Percentiles rank a stretch among this genome's conserved stretches.
These are phyloP conservation scores for Polyergus mexicanus DNA, from an alignment of 1,140 invertebrate species.

Conservation along the genomic window DNA sequence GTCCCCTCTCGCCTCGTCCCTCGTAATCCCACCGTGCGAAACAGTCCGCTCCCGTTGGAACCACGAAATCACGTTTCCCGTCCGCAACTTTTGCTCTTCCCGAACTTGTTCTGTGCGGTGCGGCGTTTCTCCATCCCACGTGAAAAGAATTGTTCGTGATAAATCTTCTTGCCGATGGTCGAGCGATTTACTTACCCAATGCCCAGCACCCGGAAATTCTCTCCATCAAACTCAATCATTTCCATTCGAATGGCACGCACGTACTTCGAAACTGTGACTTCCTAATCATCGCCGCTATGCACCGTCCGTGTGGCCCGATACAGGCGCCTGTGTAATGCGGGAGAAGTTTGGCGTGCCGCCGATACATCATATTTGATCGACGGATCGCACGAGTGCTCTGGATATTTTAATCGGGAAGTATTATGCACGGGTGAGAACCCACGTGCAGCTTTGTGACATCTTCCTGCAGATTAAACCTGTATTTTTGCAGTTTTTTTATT, in stretches of 20 bases:
- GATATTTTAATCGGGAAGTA: conserved; percentile 52
- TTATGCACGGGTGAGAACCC: conserved; percentile 21
- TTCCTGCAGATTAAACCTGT: neutral
- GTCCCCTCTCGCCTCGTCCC: neutral
- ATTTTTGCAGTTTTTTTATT: conserved; percentile 5
- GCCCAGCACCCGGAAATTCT: conserved; percentile 60
- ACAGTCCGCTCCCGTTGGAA: conserved; percentile 69
- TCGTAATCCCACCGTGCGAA: conserved; percentile 48
- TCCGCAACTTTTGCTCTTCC: conserved; percentile 76
- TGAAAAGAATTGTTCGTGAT: conserved; percentile 71
- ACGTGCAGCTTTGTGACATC: conserved; percentile 34
- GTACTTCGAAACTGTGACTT: conserved; percentile 65
- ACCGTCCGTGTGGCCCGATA: conserved; percentile 31
- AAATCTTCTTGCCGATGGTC: conserved; percentile 72
- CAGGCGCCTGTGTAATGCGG: conserved; percentile 41
- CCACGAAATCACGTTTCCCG: conserved; percentile 78
- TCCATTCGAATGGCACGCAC: conserved; percentile 66
- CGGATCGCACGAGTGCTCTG: conserved; percentile 48
- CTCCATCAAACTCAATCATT: conserved; percentile 76
- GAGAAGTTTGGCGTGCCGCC: conserved; percentile 54
- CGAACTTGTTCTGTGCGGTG: conserved; percentile 63
- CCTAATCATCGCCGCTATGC: conserved; percentile 51
- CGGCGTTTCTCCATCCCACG: conserved; percentile 5
- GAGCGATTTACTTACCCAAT: conserved; percentile 76
- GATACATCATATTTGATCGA: conserved; percentile 61